Evolutionary conservation across 2,113 vertebrate genomes (phyloP), one percentile per base, ranked within the genome.

Genomic region (Bombycilla garrulus): DNA sequence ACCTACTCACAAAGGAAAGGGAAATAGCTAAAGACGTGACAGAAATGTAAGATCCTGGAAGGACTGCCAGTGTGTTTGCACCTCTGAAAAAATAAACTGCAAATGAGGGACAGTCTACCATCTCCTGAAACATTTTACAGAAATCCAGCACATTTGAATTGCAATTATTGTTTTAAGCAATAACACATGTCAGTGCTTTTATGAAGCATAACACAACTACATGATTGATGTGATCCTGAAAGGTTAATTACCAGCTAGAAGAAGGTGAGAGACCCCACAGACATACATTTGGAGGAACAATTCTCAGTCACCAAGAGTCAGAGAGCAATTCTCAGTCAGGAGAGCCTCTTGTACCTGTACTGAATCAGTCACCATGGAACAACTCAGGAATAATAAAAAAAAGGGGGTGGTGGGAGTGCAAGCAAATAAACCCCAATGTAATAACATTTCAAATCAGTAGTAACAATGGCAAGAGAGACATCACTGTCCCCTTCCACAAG

Each of bases 351-450:
- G 8, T 16, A 50, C 4, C 31, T 14, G 1, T 28, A 50, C 33
- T 36, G 20, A 91, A 78, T n/a, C 36, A 24, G 40, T 44, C 5
- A 3, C 29, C 48, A 81, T 3, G 31, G 31, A 91, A 24, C 6
- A 81, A 86, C 9, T 2, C 24, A 82, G 23, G 3, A 66, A 79
- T 28, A 0, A 54, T 9, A 40, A 20, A 16, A 66, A 44, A 14
- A 10, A 3, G 2, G 4, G 8, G 31, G 24, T 1, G 4, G 2
- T 6, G 13, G 5, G 25, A 5, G 3, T 1, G 0, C 11, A 47
- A 3, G 15, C 9, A 61, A 51, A 58, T 26, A 54, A 42, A 23
- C 0, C 9, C 6, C 12, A 44, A 54, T 73, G 25, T 5, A 70
- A 24, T 15, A 73, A 61, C 35, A 62, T 17, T 85, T 58, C 40